These are phyloP conservation scores for Caenorhabditis uteleia DNA, from an alignment of 2,888 invertebrate genomes.

Conservation along the genomic window DNA sequence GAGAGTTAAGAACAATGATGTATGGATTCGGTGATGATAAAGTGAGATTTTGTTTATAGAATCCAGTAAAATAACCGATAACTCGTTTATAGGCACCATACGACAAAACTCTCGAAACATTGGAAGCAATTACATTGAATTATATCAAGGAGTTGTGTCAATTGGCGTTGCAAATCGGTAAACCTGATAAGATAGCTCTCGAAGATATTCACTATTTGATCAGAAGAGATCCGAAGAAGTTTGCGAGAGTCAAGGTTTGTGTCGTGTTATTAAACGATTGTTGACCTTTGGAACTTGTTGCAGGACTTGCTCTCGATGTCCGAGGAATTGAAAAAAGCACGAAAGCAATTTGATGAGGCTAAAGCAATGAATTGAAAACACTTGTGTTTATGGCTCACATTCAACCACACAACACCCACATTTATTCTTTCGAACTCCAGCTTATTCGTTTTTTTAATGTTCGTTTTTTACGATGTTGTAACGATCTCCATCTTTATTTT, in stretches of 20 bases:
- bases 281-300: not conserved
- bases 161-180: constrained; percentile 70
- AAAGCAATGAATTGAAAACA: no score
- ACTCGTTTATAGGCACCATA: constrained; percentile 77
- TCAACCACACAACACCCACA: no score
- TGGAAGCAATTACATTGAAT: constrained; percentile 96
- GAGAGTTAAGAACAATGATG: constrained; percentile 90
- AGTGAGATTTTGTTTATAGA: constrained; percentile 70
- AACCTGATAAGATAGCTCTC: constrained; percentile 93
- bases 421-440: not conserved
- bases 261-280: not conserved
- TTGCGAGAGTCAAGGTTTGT: constrained; percentile 85
- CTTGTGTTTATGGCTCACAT: no score
- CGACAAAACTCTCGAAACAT: constrained; percentile 94
- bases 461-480: no score
- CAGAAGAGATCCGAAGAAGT: constrained; percentile 92
- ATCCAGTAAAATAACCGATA: not conserved
- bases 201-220: constrained; percentile 92
- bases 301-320: constrained; percentile 77
- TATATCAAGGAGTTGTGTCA: constrained; percentile 73
- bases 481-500: no score
- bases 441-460: not conserved
- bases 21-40: constrained; percentile 99
- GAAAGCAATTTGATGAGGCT: constrained; percentile 96
- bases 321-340: constrained; percentile 95